Base-by-base conservation (phyloP, 2,113 vertebrate genomes). In the Halichoerus grypus region DNA sequence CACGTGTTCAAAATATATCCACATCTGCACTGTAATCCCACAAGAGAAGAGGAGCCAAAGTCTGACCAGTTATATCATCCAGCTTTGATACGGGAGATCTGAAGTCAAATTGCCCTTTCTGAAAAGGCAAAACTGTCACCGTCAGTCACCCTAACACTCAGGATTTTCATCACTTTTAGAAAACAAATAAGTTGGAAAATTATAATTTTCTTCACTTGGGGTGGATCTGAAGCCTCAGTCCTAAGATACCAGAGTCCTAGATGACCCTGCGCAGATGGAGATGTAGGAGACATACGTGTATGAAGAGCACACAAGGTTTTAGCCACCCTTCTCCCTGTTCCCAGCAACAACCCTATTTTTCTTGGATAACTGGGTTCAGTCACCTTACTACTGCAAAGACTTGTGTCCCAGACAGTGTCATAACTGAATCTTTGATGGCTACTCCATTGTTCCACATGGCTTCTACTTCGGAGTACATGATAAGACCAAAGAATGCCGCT, bases 241-340 rank as follows among this genome's bases (percentile, higher is more conserved):
- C 71, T 86, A 46, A 65, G 36, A 77, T 36, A 13, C 21, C 7
- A 4, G 19, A 80, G n/a, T 61, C 22, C 28, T 55, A 69, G 51
- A 51, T 28, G 28, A 79, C 4, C 16, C 16, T 22, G 5, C 12
- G 8, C 10, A n/a, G 8, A 11, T 9, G 22, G 10, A 63, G 71
- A 80, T 5, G 1, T 24, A 12, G 6, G 11, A 76, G 26, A 57
- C 10, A 3, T 14, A 4, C 10, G 0, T 26, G 26, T 24, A 10
- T 42, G n/a, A 53, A n/a, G 42, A 39, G 5, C 11, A n/a, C 1
- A 5, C 21, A 42, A 36, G 14, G 3, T 59, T 84, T 83, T 51
- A 24, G 9, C 18, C 14, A 51, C 5, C 28, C 0, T 18, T 49
- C 15, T 53, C 51, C 9, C 33, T 42, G 26, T 57, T 7, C 12